A percentile compares a stretch with the other conserved stretches of the same genome.
phyloP scores from a whole-genome alignment of 2,113 vertebrate species.

The Ochotona curzoniae region DNA sequence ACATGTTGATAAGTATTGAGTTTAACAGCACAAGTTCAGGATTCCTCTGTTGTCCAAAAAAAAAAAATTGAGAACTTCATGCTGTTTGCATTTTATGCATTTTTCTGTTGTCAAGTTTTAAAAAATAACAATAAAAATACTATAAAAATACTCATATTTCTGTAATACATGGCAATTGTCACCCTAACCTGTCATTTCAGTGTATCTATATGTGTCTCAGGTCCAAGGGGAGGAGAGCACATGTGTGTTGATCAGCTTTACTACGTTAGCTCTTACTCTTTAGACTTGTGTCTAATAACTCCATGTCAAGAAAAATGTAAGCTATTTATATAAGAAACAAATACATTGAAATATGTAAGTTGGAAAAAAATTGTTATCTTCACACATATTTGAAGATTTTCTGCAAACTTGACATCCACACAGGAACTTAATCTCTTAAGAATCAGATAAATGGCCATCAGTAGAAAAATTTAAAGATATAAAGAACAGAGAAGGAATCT shows the following conservation, averaged over 20 bases:
- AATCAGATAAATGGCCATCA: neutral
- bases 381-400: neutral
- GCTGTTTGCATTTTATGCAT: neutral
- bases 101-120: neutral
- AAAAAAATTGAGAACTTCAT: neutral
- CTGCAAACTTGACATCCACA: neutral
- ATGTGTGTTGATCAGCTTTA: neutral
- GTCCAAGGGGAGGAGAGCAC: neutral
- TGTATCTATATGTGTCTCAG: neutral
- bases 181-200: neutral
- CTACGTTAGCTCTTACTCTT: neutral
- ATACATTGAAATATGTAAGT: no score
- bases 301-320: no score
- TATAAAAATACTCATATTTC: no score
- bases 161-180: neutral
- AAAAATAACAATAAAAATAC: neutral
- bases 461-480: slow-evolving; percentile 31
- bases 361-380: neutral
- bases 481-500: neutral
- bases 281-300: neutral
- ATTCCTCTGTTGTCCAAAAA: neutral
- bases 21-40: neutral
- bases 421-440: neutral
- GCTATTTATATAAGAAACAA: no score
- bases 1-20: neutral